A percentile compares a stretch with the other conserved stretches of the same genome.
Evolutionary conservation across 1,140 invertebrate species (phyloP).

Genomic region (Micrasema longulum): DNA sequence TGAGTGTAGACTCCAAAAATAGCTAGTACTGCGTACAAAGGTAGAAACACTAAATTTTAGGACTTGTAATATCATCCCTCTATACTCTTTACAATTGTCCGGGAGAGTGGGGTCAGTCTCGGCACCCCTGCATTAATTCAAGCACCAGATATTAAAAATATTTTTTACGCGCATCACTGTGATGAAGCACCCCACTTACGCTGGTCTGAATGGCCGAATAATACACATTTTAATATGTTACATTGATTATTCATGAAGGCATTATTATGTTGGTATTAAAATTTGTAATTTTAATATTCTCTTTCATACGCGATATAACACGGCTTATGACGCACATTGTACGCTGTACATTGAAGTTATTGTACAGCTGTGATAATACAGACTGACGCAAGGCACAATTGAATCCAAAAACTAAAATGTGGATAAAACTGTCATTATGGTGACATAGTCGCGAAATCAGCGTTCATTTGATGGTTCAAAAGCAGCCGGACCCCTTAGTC

Average conservation of each 20-base stretch:
- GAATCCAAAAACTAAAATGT: constrained; percentile 28
- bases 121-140: constrained; percentile 22
- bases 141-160: constrained; percentile 52
- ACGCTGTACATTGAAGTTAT: constrained; percentile 2
- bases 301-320: constrained; percentile 39
- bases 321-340: constrained; percentile 40
- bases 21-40: background rate
- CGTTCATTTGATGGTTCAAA: too few species aligned
- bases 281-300: constrained; percentile 53
- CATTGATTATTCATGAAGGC: constrained; percentile 54
- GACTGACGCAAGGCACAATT: constrained; percentile 32
- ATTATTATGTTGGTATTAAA: constrained; percentile 54
- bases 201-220: constrained; percentile 45
- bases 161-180: constrained; percentile 48
- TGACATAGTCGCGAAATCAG: constrained; percentile 3
- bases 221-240: constrained; percentile 51
- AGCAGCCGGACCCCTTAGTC: too few species aligned
- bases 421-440: constrained; percentile 25
- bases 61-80: constrained; percentile 33
- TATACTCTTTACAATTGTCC: background rate
- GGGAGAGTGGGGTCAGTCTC: constrained; percentile 12
- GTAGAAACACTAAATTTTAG: constrained; percentile 15
- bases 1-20: too few species aligned
- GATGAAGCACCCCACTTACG: constrained; percentile 44
- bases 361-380: constrained; percentile 38